Conservation (phyloP, 2,113 vertebrate genomes). For the Delphinus delphis region DNA sequence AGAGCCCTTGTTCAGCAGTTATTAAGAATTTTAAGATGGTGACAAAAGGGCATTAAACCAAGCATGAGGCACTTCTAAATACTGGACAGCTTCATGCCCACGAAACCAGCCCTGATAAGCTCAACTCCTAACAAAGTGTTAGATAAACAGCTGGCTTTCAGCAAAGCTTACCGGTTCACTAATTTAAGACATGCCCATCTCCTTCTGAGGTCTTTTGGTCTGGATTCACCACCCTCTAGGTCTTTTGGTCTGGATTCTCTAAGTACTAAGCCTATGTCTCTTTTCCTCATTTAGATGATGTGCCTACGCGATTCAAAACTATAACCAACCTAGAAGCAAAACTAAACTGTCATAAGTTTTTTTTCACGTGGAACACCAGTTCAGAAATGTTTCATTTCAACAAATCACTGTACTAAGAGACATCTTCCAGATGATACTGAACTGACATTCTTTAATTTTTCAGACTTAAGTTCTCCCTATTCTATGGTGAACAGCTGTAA, state of each 20-base stretch:
- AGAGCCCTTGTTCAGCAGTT: neutral
- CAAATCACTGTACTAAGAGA: neutral
- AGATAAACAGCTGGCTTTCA: neutral
- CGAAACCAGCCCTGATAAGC: neutral
- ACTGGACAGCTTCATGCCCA: neutral
- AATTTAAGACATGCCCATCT: neutral
- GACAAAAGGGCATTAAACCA: neutral
- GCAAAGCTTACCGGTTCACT: neutral
- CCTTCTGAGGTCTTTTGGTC: neutral
- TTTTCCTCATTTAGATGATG: neutral
- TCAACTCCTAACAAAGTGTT: neutral
- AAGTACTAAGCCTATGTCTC: neutral
- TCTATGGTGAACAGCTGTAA: neutral
- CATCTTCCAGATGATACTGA: neutral
- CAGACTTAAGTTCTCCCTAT: neutral
- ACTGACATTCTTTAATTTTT: neutral
- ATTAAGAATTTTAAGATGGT: neutral
- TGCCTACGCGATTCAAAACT: neutral
- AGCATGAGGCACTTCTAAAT: neutral
- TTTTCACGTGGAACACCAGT: neutral
- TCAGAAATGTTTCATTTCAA: neutral
- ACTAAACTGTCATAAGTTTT: neutral
- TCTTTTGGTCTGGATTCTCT: neutral
- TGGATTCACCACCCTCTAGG: neutral
- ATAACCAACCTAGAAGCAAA: slow-evolving; percentile 4